Conservation (phyloP, 2,797 vertebrate genomes). For the Gambusia yucatana region DNA sequence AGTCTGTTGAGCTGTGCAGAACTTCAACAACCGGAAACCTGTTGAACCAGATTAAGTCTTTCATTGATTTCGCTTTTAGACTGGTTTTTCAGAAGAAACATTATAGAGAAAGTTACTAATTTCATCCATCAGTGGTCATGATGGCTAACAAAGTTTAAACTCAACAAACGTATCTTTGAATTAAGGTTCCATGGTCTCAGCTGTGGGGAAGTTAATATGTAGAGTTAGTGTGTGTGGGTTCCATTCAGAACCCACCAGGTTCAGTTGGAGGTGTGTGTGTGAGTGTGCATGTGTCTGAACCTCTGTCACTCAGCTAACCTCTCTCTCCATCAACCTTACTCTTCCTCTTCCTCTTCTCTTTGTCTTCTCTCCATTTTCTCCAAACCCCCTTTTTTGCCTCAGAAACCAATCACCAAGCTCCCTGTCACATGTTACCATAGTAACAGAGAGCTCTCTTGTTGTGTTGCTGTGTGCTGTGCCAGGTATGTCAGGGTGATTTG, state of each 20-base stretch:
- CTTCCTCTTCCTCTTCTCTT: background rate
- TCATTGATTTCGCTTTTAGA: too few relatives aligned
- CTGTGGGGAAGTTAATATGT: background rate
- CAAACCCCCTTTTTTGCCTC: background rate
- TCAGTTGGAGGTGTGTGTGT: background rate
- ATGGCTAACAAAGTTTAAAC: too few relatives aligned
- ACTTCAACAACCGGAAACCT: too few relatives aligned
- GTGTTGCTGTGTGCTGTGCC: background rate
- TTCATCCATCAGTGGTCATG: too few relatives aligned
- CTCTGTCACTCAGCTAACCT: background rate
- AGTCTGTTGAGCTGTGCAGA: background rate
- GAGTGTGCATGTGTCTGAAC: background rate
- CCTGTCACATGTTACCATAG: background rate
- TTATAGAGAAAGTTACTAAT: too few relatives aligned
- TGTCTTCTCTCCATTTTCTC: background rate
- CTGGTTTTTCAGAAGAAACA: too few relatives aligned
- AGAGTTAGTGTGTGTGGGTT: background rate
- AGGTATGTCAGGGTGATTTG: background rate
- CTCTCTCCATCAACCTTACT: background rate
- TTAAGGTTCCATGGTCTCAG: constrained; percentile 7
- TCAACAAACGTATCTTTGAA: background rate
- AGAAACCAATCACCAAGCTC: background rate
- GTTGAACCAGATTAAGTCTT: too few relatives aligned
- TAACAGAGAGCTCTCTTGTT: background rate
- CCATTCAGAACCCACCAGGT: background rate